A percentile compares a stretch with the other conserved stretches of the same genome.
Evolutionary conservation across 2,113 vertebrate genomes (phyloP).

Genomic region (Lycocorax pyrrhopterus): DNA sequence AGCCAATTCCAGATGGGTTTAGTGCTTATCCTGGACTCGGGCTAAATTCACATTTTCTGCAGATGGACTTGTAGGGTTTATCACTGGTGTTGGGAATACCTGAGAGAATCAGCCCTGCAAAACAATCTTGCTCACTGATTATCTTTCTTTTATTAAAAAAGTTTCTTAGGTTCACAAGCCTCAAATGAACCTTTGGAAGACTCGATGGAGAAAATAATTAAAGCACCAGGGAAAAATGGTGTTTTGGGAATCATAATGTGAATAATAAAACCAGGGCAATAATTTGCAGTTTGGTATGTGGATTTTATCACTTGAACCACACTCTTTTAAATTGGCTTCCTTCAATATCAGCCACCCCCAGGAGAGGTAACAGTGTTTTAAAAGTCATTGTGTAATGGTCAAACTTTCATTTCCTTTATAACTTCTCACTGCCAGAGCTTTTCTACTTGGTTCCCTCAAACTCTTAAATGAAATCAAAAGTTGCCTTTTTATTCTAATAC

Average conservation of each 20-base stretch:
- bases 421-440: not conserved
- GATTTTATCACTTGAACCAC: constrained; percentile 26
- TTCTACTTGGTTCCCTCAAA: not conserved
- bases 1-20: not conserved
- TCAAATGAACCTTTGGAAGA: constrained; percentile 21
- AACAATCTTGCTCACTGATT: not conserved
- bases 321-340: not conserved
- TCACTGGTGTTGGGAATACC: not conserved
- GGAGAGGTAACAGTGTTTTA: not conserved
- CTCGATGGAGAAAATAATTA: constrained; percentile 45
- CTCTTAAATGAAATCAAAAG: not conserved
- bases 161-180: constrained; percentile 10
- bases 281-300: constrained; percentile 3
- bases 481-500: not conserved
- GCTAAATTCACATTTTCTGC: not conserved
- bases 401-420: not conserved
- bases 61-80: not conserved
- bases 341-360: not conserved
- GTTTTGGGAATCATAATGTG: constrained; percentile 6
- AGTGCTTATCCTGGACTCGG: not conserved
- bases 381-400: not conserved
- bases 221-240: constrained; percentile 3
- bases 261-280: constrained; percentile 40
- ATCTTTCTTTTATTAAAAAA: not conserved
- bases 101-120: constrained; percentile 18